phyloP scores from a whole-genome alignment of 2,797 vertebrate genomes.

The Platalea minor region DNA sequence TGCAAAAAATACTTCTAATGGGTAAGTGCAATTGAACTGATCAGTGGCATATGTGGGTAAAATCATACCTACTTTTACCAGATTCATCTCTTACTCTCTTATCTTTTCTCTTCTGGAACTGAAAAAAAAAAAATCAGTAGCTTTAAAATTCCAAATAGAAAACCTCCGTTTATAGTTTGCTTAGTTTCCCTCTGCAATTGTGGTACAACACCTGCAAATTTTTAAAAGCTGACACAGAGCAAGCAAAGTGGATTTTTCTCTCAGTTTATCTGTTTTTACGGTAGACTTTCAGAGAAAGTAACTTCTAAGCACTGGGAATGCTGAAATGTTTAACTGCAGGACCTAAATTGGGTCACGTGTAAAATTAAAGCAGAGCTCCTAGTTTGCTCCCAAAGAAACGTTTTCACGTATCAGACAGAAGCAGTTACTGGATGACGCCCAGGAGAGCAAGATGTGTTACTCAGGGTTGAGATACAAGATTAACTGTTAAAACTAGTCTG shows the following conservation, averaged over 20 bases:
- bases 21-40: background rate
- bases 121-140: background rate
- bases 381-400: background rate
- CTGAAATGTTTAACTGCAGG: background rate
- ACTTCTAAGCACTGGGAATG: background rate
- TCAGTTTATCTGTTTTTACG: background rate
- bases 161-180: background rate
- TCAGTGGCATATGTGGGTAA: background rate
- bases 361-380: background rate
- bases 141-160: background rate
- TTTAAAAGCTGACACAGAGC: background rate
- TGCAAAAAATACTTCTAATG: background rate
- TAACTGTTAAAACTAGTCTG: background rate
- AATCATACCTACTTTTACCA: background rate
- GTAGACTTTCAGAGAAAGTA: background rate
- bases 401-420: fast-evolving
- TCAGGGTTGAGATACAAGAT: background rate
- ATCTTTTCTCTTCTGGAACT: background rate
- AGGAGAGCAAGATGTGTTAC: background rate
- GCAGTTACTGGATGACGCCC: background rate
- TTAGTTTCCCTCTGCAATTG: background rate
- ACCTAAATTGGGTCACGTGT: background rate
- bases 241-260: background rate
- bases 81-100: background rate
- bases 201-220: background rate